Evolutionary conservation across 2,797 vertebrate species (phyloP).

Genomic region (Hydrocynus forskahlii): DNA sequence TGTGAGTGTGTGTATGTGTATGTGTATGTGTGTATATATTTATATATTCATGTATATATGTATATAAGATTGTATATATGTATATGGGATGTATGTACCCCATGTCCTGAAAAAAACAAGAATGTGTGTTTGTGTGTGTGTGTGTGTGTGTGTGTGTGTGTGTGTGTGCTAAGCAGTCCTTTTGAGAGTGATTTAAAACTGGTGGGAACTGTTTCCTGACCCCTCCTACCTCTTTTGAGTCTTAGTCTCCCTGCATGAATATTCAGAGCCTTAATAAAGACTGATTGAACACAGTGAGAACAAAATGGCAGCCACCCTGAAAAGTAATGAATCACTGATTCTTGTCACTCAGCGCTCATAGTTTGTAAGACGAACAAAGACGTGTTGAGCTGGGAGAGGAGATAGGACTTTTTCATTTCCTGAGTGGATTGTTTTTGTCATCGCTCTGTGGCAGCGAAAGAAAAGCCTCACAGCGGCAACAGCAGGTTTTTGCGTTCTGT

Average conservation of each 20-base stretch:
- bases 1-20: no score
- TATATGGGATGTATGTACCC: no score
- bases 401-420: conserved; percentile 10
- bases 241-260: conserved; percentile 71
- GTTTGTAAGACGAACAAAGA: conserved; percentile 1
- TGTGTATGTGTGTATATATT: no score
- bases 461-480: background rate
- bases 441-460: background rate
- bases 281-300: conserved; percentile 66
- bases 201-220: conserved; percentile 70
- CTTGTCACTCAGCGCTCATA: conserved; percentile 7
- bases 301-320: conserved; percentile 60
- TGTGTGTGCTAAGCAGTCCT: conserved; percentile 40
- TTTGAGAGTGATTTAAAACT: conserved; percentile 55
- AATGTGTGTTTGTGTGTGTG: conserved; percentile 26
- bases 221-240: conserved; percentile 62
- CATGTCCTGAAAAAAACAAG: no score
- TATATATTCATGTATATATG: no score
- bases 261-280: conserved; percentile 66
- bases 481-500: background rate
- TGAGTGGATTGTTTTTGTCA: background rate
- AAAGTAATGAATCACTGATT: conserved; percentile 27
- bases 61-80: no score
- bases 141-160: conserved; percentile 11
- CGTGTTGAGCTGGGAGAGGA: background rate